Base-by-base conservation (phyloP, 2,888 invertebrate species). In the Oscheius myriophilus region DNA sequence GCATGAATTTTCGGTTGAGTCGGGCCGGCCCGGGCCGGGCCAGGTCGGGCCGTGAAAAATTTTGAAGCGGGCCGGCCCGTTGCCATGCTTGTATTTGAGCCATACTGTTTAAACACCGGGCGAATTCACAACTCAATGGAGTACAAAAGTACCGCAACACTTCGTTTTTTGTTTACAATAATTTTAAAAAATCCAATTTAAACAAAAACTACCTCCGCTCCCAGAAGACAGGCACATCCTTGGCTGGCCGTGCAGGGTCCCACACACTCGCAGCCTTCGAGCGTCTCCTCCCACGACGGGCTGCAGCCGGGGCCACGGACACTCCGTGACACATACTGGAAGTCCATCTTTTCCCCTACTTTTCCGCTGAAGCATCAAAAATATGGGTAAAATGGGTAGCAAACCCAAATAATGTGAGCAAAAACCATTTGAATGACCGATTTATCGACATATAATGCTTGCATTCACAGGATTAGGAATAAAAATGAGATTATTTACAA, bases 221-320 rank as follows among this genome's bases (percentile, higher is more conserved):
- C 58, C 12, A 67, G 43, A 53, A 82, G 58, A 61, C 82, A 82
- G 12, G 72, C 61, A 57, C 82, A 82, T 0, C 66, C 63, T 16
- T 23, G 70, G 25, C 58, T 67, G 11, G 69, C 55, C 3, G 75
- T 70, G 62, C 83, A 83, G 33, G 73, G 67, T 16, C 43, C 67
- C 9, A 62, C 71, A 49, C 83, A 83, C 7, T 71, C 67, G 62
- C 83, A 83, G 23, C 83, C 83, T 25, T 71, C 64, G 42, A 79
- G 71, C 14, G 70, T 69, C 53, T 78, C 75, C 14, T 75, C 71
- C 25, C 70, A 70, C 23, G 67, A 68, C n/a, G 59, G 54, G 11
- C 72, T 67, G 18, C 76, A 53, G 43, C 76, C 80, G 14, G 67
- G 66, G 12, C 82, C 81, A 12, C 46, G 61, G 23, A 79, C 58